Evolutionary conservation across 2,797 vertebrate genomes (phyloP), one percentile per base, ranked within the genome.

Genomic region (Gambelia wislizenii): DNA sequence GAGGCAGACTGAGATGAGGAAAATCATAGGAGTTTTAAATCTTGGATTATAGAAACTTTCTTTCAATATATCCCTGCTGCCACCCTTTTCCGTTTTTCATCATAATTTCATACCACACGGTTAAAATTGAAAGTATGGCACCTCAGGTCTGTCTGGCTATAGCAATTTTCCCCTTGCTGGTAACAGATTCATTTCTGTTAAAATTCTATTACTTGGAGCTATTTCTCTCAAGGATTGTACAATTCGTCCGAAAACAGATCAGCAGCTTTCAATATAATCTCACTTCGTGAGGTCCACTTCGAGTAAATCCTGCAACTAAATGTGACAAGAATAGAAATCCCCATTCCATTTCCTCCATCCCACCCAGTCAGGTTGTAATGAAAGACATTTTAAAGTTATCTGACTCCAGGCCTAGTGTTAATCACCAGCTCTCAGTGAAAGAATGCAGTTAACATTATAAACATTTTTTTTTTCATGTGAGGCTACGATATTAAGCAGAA

Each of bases 211-310:
- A 95, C 95, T 91, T 79, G 86, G 84, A 93, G 93, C 93, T 92
- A 95, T 97, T 96, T 96, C 94, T 97, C 84, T 93, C 91, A 95
- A 95, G 94, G 93, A 94, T 95, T 96, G 93, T 91, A 95, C 93
- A 95, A 91, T 94, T 96, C 93, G 90, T 95, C 94, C 92, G 89
- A 95, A 97, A 97, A 95, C 81, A 96, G 95, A 96, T 96, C 95
- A 97, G 94, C 95, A 95, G 92, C 95, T 96, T 96, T 96, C 91
- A 89, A 83, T 95, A 91, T 96, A 97, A 97, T 96, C 96, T 96
- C 87, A 93, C 94, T 96, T 93, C 88, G 54, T 93, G 94, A 95
- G 90, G 92, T 93, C 92, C 5, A 79, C 89, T 96, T 95, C 92
- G 94, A 90, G 93, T 94, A 97, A 97, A 95, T 94, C 94, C 95